Evolutionary conservation across 2,113 vertebrate species (phyloP).

Genomic region (Oenanthe oenanthe): DNA sequence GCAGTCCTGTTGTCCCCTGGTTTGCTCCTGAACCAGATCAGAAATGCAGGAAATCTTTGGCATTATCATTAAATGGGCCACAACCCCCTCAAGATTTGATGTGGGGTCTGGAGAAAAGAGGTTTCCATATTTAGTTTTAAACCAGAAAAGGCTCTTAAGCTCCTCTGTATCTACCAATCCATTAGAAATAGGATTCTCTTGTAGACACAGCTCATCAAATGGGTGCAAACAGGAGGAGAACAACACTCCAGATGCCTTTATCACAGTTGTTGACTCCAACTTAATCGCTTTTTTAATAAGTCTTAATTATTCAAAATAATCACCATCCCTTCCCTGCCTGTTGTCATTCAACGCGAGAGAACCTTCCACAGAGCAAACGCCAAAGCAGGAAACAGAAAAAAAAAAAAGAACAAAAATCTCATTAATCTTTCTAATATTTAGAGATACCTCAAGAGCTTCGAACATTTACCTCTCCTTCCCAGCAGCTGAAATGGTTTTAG

Average conservation of each 20-base stretch:
- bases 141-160: neutral
- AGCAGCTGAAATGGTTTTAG: slow-evolving; percentile 94
- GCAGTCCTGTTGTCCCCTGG: neutral
- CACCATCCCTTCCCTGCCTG: slow-evolving; percentile 54
- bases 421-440: slow-evolving; percentile 75
- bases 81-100: neutral
- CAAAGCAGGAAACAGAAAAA: slow-evolving; percentile 8
- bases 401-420: neutral
- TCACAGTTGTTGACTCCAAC: slow-evolving; percentile 66
- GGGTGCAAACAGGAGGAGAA: neutral
- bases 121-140: neutral
- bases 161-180: neutral
- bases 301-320: slow-evolving; percentile 59
- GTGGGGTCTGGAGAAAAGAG: neutral
- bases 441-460: slow-evolving; percentile 75
- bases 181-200: neutral
- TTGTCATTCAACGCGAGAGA: slow-evolving; percentile 63
- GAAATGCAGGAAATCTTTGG: neutral
- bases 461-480: slow-evolving; percentile 97
- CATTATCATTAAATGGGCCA: neutral
- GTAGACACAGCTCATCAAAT: neutral
- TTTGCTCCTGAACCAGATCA: neutral
- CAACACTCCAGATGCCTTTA: slow-evolving; percentile 7
- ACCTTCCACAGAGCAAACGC: slow-evolving; percentile 69
- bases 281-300: slow-evolving; percentile 57